Percentiles rank a stretch among this genome's conserved stretches.
Conservation (phyloP, 2,888 invertebrate genomes). For the Callyntrura guangdongensis region DNA sequence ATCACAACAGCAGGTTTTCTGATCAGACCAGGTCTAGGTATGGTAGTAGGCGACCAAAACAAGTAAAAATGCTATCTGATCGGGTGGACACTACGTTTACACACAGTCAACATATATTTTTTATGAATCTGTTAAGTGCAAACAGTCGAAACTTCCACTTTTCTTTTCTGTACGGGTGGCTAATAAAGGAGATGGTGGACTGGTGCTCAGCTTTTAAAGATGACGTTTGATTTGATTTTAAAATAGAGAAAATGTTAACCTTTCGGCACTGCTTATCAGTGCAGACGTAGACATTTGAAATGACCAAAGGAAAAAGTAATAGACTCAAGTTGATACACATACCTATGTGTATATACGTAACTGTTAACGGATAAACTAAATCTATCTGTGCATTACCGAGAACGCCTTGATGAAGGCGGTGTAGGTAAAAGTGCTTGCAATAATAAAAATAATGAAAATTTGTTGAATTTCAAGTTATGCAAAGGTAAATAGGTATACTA, state of each 20-base stretch:
- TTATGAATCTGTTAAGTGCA: background rate
- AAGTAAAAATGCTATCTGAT: slow-evolving; percentile 62
- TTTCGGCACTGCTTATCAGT: background rate
- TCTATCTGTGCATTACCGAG: background rate
- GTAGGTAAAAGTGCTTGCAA: background rate
- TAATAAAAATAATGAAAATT: slow-evolving; percentile 3
- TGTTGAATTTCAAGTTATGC: background rate
- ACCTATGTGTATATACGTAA: background rate
- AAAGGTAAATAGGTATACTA: background rate
- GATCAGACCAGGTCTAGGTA: no score
- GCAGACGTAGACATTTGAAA: background rate
- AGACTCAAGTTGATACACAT: background rate
- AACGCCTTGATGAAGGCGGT: slow-evolving; percentile 20
- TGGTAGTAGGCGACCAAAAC: slow-evolving; percentile 60
- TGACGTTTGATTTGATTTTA: background rate
- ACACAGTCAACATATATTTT: background rate
- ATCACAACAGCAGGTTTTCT: slow-evolving; percentile 36
- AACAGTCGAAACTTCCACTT: background rate
- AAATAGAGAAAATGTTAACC: background rate
- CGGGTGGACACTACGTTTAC: background rate
- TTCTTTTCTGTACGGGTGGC: background rate
- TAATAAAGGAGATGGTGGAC: background rate
- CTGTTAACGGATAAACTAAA: background rate
- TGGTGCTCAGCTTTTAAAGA: background rate
- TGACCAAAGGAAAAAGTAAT: no score